Evolutionary conservation across 1,140 invertebrate genomes (phyloP).

Genomic region (Aporrectodea caliginosa): DNA sequence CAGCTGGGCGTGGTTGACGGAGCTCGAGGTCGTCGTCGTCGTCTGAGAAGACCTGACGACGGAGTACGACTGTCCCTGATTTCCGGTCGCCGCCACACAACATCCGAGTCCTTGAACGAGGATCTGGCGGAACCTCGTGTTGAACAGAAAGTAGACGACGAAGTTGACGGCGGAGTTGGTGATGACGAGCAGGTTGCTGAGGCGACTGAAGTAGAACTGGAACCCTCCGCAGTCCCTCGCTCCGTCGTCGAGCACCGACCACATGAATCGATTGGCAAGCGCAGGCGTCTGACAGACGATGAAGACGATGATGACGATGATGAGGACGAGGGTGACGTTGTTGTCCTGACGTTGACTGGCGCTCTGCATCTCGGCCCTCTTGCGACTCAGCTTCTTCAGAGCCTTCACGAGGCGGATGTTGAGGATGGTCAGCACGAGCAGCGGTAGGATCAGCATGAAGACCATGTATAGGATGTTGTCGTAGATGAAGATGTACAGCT

Average conservation of each 20-base stretch:
- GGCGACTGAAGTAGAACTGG: constrained; percentile 31
- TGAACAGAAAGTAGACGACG: constrained; percentile 33
- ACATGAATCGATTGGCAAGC: constrained; percentile 31
- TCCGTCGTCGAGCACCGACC: constrained; percentile 13
- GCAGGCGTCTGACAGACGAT: constrained; percentile 30
- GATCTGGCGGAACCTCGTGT: constrained; percentile 30
- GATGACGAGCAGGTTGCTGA: constrained; percentile 30
- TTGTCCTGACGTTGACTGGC: constrained; percentile 31
- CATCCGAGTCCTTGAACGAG: neutral
- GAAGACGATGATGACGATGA: constrained; percentile 28
- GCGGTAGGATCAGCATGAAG: constrained; percentile 30
- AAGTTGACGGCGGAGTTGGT: constrained; percentile 32
- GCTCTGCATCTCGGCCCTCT: constrained; percentile 32
- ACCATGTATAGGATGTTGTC: constrained; percentile 31
- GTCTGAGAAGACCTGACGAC: neutral
- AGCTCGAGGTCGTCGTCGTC: neutral
- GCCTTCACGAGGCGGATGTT: constrained; percentile 32
- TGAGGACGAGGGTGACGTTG: constrained; percentile 33
- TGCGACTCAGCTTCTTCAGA: constrained; percentile 27
- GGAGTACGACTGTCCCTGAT: neutral
- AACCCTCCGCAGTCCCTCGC: constrained; percentile 28
- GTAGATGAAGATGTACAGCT: constrained; percentile 29
- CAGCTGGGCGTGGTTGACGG: neutral
- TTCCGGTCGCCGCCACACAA: neutral
- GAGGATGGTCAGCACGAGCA: constrained; percentile 29